Conservation (phyloP, 2,113 vertebrate genomes). For the Indri indri region DNA sequence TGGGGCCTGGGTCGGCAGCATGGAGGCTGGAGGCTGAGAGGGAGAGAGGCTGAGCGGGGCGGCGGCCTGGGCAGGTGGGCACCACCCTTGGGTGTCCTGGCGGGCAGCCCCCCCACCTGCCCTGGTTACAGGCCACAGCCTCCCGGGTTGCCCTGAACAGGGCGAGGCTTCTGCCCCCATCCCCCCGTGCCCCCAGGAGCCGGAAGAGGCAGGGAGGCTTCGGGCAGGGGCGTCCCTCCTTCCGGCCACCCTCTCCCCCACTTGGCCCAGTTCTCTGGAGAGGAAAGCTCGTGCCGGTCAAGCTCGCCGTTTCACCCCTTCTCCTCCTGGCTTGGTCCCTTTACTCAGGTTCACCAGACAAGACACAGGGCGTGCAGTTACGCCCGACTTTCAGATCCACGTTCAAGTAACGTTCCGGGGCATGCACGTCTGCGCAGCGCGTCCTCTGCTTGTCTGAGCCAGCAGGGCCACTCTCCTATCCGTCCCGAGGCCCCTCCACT, state of each 20-base stretch:
- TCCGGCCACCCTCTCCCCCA: background rate
- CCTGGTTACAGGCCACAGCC: background rate
- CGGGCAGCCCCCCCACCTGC: background rate
- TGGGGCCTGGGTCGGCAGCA: no score
- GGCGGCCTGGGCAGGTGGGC: background rate
- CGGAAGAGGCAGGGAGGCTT: background rate
- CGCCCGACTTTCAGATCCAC: background rate
- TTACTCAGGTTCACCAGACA: background rate
- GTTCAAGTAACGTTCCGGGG: no score
- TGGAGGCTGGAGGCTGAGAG: background rate
- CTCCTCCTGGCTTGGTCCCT: background rate
- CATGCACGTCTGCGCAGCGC: no score
- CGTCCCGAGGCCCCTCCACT: background rate
- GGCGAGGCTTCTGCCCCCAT: background rate
- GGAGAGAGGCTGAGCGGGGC: accelerated
- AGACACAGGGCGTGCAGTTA: background rate
- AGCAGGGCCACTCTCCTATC: background rate
- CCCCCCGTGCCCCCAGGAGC: background rate
- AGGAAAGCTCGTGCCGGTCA: background rate
- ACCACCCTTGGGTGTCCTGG: background rate
- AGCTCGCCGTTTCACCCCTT: background rate
- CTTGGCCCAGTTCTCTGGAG: no score
- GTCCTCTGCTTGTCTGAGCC: background rate
- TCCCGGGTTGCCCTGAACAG: background rate
- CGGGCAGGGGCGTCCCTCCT: background rate